Evolutionary conservation across 2,888 invertebrate genomes (phyloP), one percentile per base, ranked within the genome.

Genomic region (Callyntrura guangdongensis): DNA sequence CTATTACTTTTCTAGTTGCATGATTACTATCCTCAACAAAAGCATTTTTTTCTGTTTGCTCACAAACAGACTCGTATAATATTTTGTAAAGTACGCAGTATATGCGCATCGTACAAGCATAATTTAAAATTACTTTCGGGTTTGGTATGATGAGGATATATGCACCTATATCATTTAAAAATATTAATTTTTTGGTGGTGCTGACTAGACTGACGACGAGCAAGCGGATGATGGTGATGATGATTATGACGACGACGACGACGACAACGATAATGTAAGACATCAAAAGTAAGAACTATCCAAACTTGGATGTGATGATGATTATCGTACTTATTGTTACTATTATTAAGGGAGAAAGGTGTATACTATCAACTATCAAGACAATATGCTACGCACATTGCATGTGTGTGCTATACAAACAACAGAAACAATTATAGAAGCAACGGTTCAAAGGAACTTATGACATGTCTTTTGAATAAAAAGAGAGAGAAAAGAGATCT

Each of bases 1-100:
- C 88, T 92, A 86, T 91, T 77, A 91, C 64, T 86, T 79, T 61
- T 83, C 83, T 83, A 59, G 36, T 82, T 61, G 77, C 89, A 89
- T 89, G 84, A 89, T 89, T 84, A 89, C 56, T 49, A 89, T 89
- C 17, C 67, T 79, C 56, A 36, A 36, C 36, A 36, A 36, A 36
- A 36, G 36, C 36, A 36, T 36, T 36, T 36, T 36, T 36, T 36
- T 36, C 36, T 36, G 36, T 36, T 36, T 36, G 36, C 22, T 45
- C 74, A 22, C 22, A 77, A 77, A 22, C 20, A 49, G 3, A 4
- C 6, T 36, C 36, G 36, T 36, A 36, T 6, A 36, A 6, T 74
- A 2, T 14, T 69, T 36, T 17, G 11, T 67, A 17, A 11, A 61
- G 69, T 5, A 69, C 4, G 45, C 22, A 2, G 36, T n/a, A 36